These are phyloP conservation scores for Enteromius mattozi DNA, from an alignment of 2,797 vertebrate species.

Conservation along the genomic window DNA sequence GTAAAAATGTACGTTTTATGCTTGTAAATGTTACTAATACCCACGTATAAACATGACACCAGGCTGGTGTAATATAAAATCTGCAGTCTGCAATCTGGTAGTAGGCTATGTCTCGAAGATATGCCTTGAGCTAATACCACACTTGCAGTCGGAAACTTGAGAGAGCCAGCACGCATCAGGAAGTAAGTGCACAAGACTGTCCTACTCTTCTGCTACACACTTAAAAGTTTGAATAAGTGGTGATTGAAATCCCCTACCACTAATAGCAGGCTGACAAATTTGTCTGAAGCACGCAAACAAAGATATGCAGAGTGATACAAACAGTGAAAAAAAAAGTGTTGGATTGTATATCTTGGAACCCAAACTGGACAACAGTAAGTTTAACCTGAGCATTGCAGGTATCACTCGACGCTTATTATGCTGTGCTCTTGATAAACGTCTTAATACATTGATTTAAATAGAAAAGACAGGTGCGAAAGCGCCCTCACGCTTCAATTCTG, in stretches of 20 bases:
- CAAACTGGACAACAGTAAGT: not conserved
- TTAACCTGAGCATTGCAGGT: not conserved
- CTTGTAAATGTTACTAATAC: too few relatives aligned
- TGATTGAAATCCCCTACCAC: not conserved
- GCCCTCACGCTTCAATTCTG: not conserved
- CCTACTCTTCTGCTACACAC: not conserved
- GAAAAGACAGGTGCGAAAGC: not conserved
- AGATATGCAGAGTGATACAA: not conserved
- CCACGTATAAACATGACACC: too few relatives aligned
- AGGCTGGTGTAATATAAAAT: too few relatives aligned
- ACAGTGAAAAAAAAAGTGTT: not conserved
- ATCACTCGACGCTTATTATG: not conserved
- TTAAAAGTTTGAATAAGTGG: not conserved
- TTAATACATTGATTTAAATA: not conserved
- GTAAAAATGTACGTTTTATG: too few relatives aligned
- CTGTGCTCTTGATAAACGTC: not conserved
- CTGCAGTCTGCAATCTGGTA: too few relatives aligned
- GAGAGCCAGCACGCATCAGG: too few relatives aligned
- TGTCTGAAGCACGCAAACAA: not conserved
- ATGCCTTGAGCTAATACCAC: too few relatives aligned
- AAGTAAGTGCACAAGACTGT: too few relatives aligned
- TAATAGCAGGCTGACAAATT: not conserved
- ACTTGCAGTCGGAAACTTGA: too few relatives aligned
- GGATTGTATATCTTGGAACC: not conserved
- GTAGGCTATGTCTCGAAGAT: not conserved